Evolutionary conservation across 2,113 vertebrate species (phyloP).

Genomic region (Uria lomvia): DNA sequence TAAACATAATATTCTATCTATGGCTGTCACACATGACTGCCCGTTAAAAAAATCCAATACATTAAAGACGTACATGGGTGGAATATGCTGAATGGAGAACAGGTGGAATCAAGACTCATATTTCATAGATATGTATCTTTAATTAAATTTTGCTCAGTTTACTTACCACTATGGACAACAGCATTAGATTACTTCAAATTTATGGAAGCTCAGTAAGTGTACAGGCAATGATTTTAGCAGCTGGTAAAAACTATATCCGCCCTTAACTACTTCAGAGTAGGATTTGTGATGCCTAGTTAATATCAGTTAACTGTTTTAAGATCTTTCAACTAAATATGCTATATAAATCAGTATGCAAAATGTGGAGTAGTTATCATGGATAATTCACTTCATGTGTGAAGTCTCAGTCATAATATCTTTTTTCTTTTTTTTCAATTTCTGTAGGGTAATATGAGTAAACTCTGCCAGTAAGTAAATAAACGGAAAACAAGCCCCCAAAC

Average conservation of each 20-base stretch:
- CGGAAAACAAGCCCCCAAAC: background rate
- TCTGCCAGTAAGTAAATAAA: background rate
- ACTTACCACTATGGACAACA: background rate
- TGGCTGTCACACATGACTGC: background rate
- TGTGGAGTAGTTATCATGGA: background rate
- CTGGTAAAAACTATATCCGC: background rate
- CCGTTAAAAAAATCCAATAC: background rate
- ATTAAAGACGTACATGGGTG: background rate
- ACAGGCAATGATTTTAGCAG: background rate
- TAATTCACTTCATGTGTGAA: background rate
- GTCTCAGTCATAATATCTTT: background rate
- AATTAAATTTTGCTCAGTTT: conserved; percentile 45
- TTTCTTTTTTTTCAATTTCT: background rate
- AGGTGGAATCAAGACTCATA: background rate
- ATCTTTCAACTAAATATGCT: background rate
- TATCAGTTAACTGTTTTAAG: background rate
- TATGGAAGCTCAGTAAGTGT: background rate
- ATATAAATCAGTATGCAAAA: background rate
- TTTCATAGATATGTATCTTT: conserved; percentile 36
- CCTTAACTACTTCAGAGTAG: background rate
- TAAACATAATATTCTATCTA: background rate
- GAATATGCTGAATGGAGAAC: background rate
- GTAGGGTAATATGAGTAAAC: background rate
- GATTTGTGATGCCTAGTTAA: background rate
- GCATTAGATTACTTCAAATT: background rate